Conservation (phyloP, 2,113 vertebrate genomes). For the Calidris pugnax region DNA sequence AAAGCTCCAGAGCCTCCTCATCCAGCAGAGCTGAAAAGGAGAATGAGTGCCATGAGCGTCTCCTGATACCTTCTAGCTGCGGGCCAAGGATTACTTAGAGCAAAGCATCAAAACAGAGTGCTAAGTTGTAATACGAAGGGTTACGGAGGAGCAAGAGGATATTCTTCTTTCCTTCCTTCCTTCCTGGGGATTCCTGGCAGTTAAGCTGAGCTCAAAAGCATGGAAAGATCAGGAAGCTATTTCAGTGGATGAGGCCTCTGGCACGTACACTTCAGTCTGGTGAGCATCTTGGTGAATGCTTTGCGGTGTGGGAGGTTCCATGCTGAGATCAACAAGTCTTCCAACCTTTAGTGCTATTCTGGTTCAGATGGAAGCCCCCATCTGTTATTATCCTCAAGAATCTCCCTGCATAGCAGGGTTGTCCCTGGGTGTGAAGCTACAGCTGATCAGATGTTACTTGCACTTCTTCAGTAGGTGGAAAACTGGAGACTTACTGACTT, state of each 20-base stretch:
- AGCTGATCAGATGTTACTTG: constrained; percentile 22
- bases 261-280: constrained; percentile 3
- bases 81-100: neutral
- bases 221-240: neutral
- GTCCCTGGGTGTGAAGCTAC: neutral
- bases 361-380: constrained; percentile 2
- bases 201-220: neutral
- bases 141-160: neutral
- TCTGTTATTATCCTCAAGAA: constrained; percentile 26
- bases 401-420: neutral
- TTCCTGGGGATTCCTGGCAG: constrained; percentile 29
- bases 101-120: neutral
- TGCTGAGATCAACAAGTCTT: constrained; percentile 34
- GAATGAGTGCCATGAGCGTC: neutral
- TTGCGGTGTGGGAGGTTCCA: constrained; percentile 30
- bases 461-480: neutral
- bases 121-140: neutral
- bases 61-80: neutral
- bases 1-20: neutral
- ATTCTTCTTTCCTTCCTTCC: constrained; percentile 33
- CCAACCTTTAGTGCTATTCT: constrained; percentile 27
- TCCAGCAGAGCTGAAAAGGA: neutral
- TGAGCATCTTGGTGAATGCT: constrained; percentile 14
- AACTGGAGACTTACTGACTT: neutral
- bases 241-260: constrained; percentile 14